Conservation (phyloP, 92 coral and sea anemone species). For the Porites cylindrica region DNA sequence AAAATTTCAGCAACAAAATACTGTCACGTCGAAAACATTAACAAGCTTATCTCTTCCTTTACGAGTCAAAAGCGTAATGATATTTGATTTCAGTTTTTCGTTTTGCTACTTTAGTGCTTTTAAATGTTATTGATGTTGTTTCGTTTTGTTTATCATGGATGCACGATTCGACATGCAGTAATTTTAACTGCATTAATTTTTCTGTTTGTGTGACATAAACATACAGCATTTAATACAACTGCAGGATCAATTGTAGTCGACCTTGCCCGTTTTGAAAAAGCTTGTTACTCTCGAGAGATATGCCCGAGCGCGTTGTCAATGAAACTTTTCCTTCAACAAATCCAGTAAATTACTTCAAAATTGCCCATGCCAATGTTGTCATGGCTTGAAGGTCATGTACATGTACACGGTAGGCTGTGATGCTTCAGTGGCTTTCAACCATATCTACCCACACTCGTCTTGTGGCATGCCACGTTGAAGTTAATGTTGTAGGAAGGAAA, state of each 20-base stretch:
- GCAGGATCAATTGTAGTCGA: conserved; percentile 23
- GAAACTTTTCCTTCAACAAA: neutral
- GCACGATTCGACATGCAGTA: neutral
- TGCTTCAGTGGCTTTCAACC: neutral
- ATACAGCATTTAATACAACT: neutral
- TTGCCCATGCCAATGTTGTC: neutral
- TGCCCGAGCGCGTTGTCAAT: neutral
- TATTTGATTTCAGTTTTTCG: neutral
- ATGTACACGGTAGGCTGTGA: no score
- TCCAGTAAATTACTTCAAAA: neutral
- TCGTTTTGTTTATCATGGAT: neutral
- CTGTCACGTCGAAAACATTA: neutral
- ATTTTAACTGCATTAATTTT: neutral
- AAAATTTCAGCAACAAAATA: conserved; percentile 15
- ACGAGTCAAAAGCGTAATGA: neutral
- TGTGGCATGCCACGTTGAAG: no score
- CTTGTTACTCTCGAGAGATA: neutral
- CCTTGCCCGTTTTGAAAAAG: neutral
- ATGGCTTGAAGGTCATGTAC: neutral
- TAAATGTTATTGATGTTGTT: neutral
- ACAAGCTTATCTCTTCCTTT: neutral
- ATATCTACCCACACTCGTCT: no score
- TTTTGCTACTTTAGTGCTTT: neutral
- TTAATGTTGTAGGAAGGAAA: no score
- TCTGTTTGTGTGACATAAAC: conserved; percentile 16